phyloP scores from a whole-genome alignment of 2,797 vertebrate species.

The Gallirallus australis region DNA sequence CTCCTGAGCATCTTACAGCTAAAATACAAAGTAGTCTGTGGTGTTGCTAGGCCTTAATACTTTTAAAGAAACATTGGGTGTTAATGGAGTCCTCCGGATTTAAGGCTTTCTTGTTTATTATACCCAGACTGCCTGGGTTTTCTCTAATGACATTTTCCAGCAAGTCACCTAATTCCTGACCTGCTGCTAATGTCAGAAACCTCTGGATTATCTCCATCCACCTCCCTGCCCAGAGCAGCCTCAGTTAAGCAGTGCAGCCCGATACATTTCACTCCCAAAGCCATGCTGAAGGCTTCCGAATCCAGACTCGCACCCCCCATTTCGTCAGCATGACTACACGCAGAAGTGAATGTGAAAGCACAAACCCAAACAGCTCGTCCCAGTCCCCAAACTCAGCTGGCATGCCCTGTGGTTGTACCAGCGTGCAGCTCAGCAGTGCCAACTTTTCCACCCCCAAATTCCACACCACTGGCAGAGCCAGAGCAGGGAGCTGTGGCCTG shows the following conservation, averaged over 20 bases:
- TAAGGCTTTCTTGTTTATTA: slow-evolving; percentile 56
- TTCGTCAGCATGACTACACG: accelerated
- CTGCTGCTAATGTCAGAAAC: slow-evolving; percentile 8
- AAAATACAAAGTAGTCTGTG: slow-evolving; percentile 44
- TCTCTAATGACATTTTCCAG: slow-evolving; percentile 41
- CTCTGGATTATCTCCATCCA: not conserved
- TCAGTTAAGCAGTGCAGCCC: not conserved
- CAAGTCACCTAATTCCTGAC: slow-evolving; percentile 57
- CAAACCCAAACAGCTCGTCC: accelerated
- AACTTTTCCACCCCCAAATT: accelerated
- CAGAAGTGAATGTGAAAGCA: too few relatives aligned
- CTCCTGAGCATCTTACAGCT: slow-evolving; percentile 51
- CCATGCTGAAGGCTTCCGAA: not conserved
- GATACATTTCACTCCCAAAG: not conserved
- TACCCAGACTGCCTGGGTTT: slow-evolving; percentile 28
- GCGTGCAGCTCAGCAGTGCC: not conserved
- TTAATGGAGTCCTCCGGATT: slow-evolving; percentile 58
- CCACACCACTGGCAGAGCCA: not conserved
- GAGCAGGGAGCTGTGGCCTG: not conserved
- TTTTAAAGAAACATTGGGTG: slow-evolving; percentile 56
- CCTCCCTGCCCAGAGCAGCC: not conserved
- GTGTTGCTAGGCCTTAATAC: slow-evolving; percentile 61
- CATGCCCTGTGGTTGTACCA: accelerated
- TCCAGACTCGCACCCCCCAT: accelerated
- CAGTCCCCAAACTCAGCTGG: accelerated